Evolutionary conservation across 1,140 invertebrate species (phyloP), one percentile per base, ranked within the genome.

Genomic region (Microplitis demolitor): DNA sequence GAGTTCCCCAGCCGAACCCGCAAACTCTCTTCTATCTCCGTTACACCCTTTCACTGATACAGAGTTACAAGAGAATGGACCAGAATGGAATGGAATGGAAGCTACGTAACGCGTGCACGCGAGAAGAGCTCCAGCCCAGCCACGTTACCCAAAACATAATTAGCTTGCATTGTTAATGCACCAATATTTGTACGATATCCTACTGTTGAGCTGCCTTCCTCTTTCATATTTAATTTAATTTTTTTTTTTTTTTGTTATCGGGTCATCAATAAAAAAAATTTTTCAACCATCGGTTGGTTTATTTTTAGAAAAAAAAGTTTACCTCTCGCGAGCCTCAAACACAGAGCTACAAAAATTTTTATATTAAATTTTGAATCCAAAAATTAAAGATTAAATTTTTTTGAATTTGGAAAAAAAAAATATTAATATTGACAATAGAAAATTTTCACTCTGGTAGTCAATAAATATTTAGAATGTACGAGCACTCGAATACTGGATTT

Each of bases 101-200:
- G 24, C 24, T 24, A 61, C 16, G 53, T 60, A 53, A 60, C 73
- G 58, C 34, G 70, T 66, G 73, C 37, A 66, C 64, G 64, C 71
- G 74, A 24, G 71, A 73, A 75, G 76, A 66, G 70, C 74, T 71
- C 69, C 39, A 45, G 50, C 31, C 77, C 63, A 61, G 74, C 63
- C 76, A 86, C 2, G 24, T 24, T 24, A 24, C 24, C 82, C 84
- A 85, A 87, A 87, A 87, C 84, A 87, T 87, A 87, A 87, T 87
- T 87, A 87, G 85, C 81, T 77, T 86, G 84, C 82, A 87, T 87
- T 86, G 81, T 87, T 87, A 85, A 87, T 86, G 82, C 82, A 85
- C 82, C 83, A 87, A 87, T 87, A 87, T 87, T 87, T 87, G 85
- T 78, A 81, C 77, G 73, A 83, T 86, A 80, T 85, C 85, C 85